A percentile compares a stretch with the other conserved stretches of the same genome.
Conservation (phyloP, 2,888 invertebrate species). For the Mythimna pallens region DNA sequence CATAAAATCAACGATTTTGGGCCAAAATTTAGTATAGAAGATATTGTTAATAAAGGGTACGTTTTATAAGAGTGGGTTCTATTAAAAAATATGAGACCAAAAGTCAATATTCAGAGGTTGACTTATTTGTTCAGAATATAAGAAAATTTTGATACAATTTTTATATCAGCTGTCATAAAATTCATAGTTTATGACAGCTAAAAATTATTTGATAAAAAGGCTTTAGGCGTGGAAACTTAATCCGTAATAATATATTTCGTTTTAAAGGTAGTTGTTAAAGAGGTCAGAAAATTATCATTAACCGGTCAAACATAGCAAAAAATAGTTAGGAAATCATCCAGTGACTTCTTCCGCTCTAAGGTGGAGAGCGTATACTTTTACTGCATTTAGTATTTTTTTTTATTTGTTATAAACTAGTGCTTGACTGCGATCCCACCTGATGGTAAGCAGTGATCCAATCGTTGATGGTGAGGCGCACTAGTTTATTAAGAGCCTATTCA, state of each 20-base stretch:
- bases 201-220: not conserved
- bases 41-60: not conserved
- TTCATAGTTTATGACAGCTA: no score
- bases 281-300: not conserved
- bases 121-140: not conserved
- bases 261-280: not conserved
- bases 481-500: no score
- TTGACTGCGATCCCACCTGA: no score
- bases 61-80: conserved; percentile 1
- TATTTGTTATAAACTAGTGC: no score
- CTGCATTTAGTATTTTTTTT: no score
- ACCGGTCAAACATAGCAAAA: not conserved
- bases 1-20: conserved; percentile 12
- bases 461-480: no score
- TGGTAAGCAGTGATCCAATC: no score
- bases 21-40: conserved; percentile 12
- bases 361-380: no score
- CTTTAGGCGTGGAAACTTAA: not conserved
- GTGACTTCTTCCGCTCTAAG: no score
- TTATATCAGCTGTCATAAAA: not conserved
- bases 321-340: not conserved
- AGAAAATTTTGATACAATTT: conserved; percentile 1
- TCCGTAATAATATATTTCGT: not conserved
- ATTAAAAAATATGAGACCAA: conserved; percentile 25
- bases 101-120: not conserved